Base-by-base conservation (phyloP, 2,797 vertebrate genomes). In the Channa striata region DNA sequence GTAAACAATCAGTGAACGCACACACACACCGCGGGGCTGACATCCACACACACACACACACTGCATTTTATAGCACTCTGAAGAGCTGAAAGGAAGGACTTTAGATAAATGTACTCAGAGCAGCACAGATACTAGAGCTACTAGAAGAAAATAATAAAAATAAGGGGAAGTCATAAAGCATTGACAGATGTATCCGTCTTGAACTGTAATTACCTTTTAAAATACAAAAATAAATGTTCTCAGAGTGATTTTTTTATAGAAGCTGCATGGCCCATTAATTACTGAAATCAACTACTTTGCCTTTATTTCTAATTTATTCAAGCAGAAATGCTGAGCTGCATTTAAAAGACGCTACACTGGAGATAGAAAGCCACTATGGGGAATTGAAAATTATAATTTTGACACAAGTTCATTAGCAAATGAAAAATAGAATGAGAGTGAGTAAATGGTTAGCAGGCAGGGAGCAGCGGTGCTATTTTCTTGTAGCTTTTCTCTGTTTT, bases 401-500 rank as follows among this genome's bases (percentile, higher is more conserved):
- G 80, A 83, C 61, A 86, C 47, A 12, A 71, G 66, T 86, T 86
- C 67, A 86, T 81, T 76, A 81, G 89, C 85, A 85, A 90, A 90
- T 86, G 74, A 89, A 89, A 92, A 90, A 83, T 62, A 92, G 84
- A 87, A 90, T 90, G 83, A 90, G 62, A 85, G 90, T 92, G 86
- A 94, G 73, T 87, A 84, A 87, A 93, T 90, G 86, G 85, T 89
- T 77, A 84, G 90, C 92, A 93, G 92, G 92, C 90, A 91, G 86
- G 82, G 80, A 78, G 80, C 67, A 82, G 82, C 80, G 85, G 90
- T 91, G 91, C 90, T 91, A 88, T 94, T 95, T 86, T 91, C 92
- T 95, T 93, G 89, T 87, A 91, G 77, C 87, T 83, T 92, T 9
- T 49, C 86, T 83, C 53, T 47, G 16, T 64, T 59, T 83, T 56